Evolutionary conservation across 2,113 vertebrate genomes (phyloP).

Genomic region (Melanerpes aurifrons): DNA sequence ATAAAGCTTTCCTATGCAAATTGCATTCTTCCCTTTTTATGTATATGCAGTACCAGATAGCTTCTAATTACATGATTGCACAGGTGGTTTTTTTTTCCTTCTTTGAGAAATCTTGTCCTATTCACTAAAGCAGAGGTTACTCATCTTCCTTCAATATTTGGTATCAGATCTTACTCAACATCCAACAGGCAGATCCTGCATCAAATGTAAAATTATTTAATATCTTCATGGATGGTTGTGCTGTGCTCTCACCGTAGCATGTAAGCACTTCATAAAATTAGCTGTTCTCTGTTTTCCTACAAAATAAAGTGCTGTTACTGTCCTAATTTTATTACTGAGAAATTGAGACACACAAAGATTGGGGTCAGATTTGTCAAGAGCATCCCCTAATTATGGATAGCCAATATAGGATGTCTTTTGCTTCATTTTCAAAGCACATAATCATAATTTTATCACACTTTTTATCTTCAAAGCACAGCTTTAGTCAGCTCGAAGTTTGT

Average conservation of each 20-base stretch:
- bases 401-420: background rate
- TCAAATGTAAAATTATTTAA: background rate
- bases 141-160: background rate
- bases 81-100: background rate
- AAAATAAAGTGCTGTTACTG: background rate
- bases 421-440: background rate
- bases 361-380: background rate
- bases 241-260: background rate
- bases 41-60: background rate
- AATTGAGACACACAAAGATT: background rate
- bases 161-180: background rate
- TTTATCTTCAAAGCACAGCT: background rate
- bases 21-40: background rate
- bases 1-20: background rate
- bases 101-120: background rate
- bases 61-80: background rate
- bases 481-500: background rate
- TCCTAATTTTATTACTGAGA: background rate
- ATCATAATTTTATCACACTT: background rate
- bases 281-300: background rate
- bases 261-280: constrained; percentile 8
- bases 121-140: background rate
- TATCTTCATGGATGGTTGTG: background rate
- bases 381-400: background rate
- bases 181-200: background rate